Evolutionary conservation across 2,797 vertebrate species (phyloP).

Genomic region (Sebastes taczanowskii): DNA sequence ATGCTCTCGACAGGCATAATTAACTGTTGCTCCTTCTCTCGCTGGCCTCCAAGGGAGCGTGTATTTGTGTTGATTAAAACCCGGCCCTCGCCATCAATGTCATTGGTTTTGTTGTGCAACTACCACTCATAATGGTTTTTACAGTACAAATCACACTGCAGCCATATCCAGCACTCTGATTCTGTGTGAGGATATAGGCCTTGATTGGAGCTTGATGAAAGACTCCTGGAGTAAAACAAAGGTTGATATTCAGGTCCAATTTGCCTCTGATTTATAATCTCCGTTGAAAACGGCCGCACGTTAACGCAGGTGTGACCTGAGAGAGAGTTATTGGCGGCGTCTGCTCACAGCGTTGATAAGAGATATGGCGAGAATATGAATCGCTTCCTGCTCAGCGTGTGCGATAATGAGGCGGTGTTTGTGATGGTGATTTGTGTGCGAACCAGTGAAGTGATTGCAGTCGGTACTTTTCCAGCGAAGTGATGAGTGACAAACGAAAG

Average conservation of each 20-base stretch:
- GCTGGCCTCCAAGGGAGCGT: neutral
- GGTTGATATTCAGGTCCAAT: constrained; percentile 17
- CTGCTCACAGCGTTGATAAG: constrained; percentile 13
- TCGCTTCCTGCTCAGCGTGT: neutral
- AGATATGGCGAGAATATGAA: constrained; percentile 18
- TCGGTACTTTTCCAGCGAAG: constrained; percentile 16
- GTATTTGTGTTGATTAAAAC: constrained; percentile 34
- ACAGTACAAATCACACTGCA: neutral
- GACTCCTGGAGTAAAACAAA: constrained; percentile 13
- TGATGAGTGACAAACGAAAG: constrained; percentile 10
- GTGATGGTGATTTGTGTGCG: constrained; percentile 34
- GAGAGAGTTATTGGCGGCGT: neutral
- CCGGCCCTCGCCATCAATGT: neutral
- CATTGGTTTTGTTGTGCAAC: neutral
- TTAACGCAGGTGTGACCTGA: constrained; percentile 28
- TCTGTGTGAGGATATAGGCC: neutral
- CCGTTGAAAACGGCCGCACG: neutral
- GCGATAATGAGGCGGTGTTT: constrained; percentile 22
- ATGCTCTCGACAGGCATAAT: constrained; percentile 27
- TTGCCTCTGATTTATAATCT: constrained; percentile 17
- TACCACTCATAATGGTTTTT: neutral
- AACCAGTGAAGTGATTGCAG: constrained; percentile 46
- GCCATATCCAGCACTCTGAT: neutral
- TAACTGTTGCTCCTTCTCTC: constrained; percentile 3
- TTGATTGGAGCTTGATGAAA: constrained; percentile 48